A percentile compares a stretch with the other conserved stretches of the same genome.
Evolutionary conservation across 2,888 invertebrate species (phyloP).

Genomic region (Himalopsyche anomala): DNA sequence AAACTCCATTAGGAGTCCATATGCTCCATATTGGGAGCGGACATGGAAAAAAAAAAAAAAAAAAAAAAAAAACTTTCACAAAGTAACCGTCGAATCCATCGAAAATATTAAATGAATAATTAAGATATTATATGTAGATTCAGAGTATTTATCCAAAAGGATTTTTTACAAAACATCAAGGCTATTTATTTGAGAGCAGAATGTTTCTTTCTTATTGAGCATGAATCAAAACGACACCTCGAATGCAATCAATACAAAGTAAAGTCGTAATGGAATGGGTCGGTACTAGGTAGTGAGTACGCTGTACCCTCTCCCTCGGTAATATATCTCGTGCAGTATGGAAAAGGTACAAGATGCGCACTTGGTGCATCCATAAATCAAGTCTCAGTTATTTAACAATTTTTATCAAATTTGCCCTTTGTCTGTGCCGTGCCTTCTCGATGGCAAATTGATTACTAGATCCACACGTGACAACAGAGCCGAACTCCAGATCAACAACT

Average conservation of each 20-base stretch:
- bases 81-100: no score
- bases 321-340: slow-evolving; percentile 16
- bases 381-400: slow-evolving; percentile 64
- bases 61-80: no score
- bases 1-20: no score
- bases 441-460: slow-evolving; percentile 59
- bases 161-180: no score
- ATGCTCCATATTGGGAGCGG: no score
- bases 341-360: slow-evolving; percentile 56
- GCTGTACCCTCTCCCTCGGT: background rate
- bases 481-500: background rate
- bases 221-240: slow-evolving; percentile 14
- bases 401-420: slow-evolving; percentile 65
- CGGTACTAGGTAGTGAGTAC: background rate
- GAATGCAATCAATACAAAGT: slow-evolving; percentile 21
- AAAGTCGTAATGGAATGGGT: slow-evolving; percentile 18
- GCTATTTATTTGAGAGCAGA: background rate
- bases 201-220: background rate
- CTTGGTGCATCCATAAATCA: slow-evolving; percentile 64
- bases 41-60: no score
- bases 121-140: no score
- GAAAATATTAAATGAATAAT: no score
- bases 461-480: slow-evolving; percentile 49
- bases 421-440: slow-evolving; percentile 57
- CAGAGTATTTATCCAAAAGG: no score